Evolutionary conservation across 2,797 vertebrate genomes (phyloP), one percentile per base, ranked within the genome.

Genomic region (Bovichtus diacanthus): DNA sequence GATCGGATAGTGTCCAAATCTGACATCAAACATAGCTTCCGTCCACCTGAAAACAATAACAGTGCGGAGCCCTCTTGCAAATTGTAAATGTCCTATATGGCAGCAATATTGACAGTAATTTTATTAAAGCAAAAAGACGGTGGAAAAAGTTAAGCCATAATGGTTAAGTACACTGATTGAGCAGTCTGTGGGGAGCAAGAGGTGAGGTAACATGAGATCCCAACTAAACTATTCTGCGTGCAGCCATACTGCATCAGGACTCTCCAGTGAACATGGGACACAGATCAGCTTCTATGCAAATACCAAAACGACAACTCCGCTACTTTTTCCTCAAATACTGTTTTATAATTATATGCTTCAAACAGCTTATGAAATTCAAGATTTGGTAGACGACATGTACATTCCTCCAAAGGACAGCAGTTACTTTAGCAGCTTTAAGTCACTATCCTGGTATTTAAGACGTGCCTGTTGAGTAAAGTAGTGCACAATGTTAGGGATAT

Each of bases 191-290:
- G 87, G 84, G 82, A 89, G 90, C 56, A 76, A 79, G 74, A 76
- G 83, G 82, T 81, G 76, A 82, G 55, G 93, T 90, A 94, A 95
- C 86, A 85, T 54, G 91, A 95, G 90, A 93, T 81, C 71, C 77
- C 70, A 61, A 83, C 58, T 85, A 89, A 92, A 90, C 90, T 90
- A 83, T 74, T 86, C 86, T 83, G 85, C 88, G 87, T 88, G 88
- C 83, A 89, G 66, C 74, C 55, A 78, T 75, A n/a, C 87, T 88
- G 86, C 84, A 64, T 84, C 75, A 78, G 51, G 78, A 66, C 82
- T 84, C 78, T 80, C 68, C 34, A 41, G 66, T 64, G 47, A 85
- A 75, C 71, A 13, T 13, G 16, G 55, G 63, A 80, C 47, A 72
- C 72, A 65, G 56, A 76, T 60, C 38, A 11, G 76, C 70, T 71